Base-by-base conservation (phyloP, 2,888 invertebrate genomes). In the Drosophila ochracea region DNA sequence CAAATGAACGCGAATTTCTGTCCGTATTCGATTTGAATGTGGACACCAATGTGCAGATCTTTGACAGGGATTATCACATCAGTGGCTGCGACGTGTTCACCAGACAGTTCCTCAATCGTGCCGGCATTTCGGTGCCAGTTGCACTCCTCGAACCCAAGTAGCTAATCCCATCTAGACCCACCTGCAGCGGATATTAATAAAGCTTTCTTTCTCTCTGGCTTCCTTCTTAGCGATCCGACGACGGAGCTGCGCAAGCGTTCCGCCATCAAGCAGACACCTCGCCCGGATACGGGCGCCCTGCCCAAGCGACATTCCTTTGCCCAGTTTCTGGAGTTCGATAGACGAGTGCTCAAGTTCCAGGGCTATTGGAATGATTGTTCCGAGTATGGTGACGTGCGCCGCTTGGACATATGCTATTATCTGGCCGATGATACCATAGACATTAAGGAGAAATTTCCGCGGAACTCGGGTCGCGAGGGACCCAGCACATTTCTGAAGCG, bases 321-420 rank as follows among this genome's bases (percentile, higher is more conserved):
- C 50, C 96, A 98, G 91, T 98, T 98, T 93, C 93, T 98, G 70
- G 96, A 96, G 84, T 96, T 96, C 90, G 98, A 98, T 92, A 94
- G 96, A 86, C 95, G 96, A 91, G 95, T 93, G 93, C 85, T 94
- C 91, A 95, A 97, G 82, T 98, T 98, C 92, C 95, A 95, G 87
- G 98, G 97, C 21, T 97, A 97, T 91, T 98, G 98, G 98, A 97
- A 98, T 91, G 98, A 98, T 91, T 95, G 96, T 1, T 95, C 95
- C 1, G 95, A 96, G 90, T 96, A 96, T 90, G 98, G 98, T 0
- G 95, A 96, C 68, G 93, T 97, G 31, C 96, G 98, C 78, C 94
- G 96, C 83, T 93, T 98, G 70, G 96, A 97, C 90, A 94, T 99
- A 19, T 96, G 96, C 89, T 98, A 97, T 91, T 98, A 96, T 93